Evolutionary conservation across 2,797 vertebrate genomes (phyloP), one percentile per base, ranked within the genome.

Genomic region (Ficedula albicollis): DNA sequence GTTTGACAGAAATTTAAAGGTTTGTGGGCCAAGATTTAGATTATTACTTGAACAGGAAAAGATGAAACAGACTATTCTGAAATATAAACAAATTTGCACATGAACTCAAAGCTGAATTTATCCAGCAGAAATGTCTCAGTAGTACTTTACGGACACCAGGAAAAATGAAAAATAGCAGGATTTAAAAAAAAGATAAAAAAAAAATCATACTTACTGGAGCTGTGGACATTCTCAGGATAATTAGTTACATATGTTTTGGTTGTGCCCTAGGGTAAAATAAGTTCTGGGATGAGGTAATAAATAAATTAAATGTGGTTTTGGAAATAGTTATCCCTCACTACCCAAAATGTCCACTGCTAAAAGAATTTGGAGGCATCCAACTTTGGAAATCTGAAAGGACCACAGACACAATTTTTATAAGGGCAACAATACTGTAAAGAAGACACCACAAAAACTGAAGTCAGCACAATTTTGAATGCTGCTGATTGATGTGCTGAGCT

Each of bases 281-380:
- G 68, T 96, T 91, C 91, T 96, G 46, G 46, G 95, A 96, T 97
- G 97, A 97, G 95, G 96, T 97, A 97, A 97, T 97, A 97, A 97
- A 97, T 94, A 97, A 96, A 96, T 95, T 95, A 94, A 96, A 93
- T 91, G 93, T 95, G 94, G 95, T 90, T 97, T 97, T 97, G 96
- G 95, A 97, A 97, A 96, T 58, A 95, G 75, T 95, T 96, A 95
- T 94, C 67, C 83, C 23, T 93, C 93, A 89, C 95, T 95, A 94
- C 77, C 93, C 95, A 87, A 92, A 96, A 97, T 72, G 88, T 97
- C 92, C 95, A 95, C 66, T 91, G 94, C 86, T 90, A 78, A 64
- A 95, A 95, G 82, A 93, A 95, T 68, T 90, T 96, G 84, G 81
- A 97, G 78, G 69, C 70, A 94, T 89, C 23, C 5, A 25, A 41